phyloP scores from a whole-genome alignment of 2,797 vertebrate species.

The Poeciliopsis turneri region DNA sequence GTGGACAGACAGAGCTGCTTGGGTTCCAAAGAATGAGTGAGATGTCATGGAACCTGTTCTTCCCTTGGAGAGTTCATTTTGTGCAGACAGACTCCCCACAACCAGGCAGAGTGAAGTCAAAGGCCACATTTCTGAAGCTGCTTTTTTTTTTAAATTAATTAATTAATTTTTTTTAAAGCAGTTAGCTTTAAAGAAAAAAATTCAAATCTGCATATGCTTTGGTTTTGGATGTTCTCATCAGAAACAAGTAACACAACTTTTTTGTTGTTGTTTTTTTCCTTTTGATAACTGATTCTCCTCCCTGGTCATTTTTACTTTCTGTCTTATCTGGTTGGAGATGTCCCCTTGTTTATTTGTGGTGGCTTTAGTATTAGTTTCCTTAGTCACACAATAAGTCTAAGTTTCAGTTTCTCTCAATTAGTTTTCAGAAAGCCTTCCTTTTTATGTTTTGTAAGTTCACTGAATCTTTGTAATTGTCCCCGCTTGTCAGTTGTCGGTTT shows the following conservation, averaged over 20 bases:
- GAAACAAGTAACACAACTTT: not conserved
- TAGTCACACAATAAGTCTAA: not conserved
- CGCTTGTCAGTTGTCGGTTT: not conserved
- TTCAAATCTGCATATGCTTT: not conserved
- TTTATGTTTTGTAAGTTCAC: not conserved
- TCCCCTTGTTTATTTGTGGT: not conserved
- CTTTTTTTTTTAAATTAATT: too few species aligned
- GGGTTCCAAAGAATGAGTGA: too few species aligned
- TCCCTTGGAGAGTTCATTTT: too few species aligned
- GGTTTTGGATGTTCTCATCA: not conserved
- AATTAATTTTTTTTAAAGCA: not conserved
- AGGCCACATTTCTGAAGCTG: not conserved
- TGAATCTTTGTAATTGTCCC: not conserved
- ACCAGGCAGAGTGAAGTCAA: too few species aligned
- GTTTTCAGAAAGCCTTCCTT: not conserved
- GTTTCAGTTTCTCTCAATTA: not conserved
- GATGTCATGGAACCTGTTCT: too few species aligned
- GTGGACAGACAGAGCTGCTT: too few species aligned
- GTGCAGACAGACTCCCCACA: too few species aligned
- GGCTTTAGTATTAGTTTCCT: not conserved
- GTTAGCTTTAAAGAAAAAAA: not conserved
- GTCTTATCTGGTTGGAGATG: not conserved
- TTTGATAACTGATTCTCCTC: not conserved
- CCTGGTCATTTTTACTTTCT: not conserved
- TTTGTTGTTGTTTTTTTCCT: not conserved